Evolutionary conservation across 1,140 invertebrate species (phyloP), one percentile per base, ranked within the genome.

Genomic region (Ceratina calcarata): DNA sequence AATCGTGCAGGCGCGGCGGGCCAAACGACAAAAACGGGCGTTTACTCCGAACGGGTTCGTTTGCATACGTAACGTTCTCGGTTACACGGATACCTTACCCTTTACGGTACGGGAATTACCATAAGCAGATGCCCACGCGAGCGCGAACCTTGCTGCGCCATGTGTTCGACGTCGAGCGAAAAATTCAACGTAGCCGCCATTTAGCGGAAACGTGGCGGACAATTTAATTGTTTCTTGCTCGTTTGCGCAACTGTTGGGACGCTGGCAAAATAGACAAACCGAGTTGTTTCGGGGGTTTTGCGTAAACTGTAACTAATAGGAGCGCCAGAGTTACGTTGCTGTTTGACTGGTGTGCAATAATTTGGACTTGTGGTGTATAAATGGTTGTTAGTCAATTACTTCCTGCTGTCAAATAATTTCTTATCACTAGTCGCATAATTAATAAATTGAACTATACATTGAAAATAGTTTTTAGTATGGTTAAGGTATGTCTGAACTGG

Each of bases 51-150:
- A 68, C 74, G 74, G 65, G 58, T 68, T 60, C 74, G 69, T 76
- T 76, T 76, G 65, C 74, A 76, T 76, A 76, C 37, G 74, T 69
- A 76, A 76, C 74, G 67, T 67, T 49, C 27, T 55, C 45, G 55
- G 55, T 69, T 76, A 76, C 65, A 76, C 37, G 64, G n/a, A 68
- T 24, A 45, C 51, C 51, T 67, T 55, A 16, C 65, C 53, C 51
- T 45, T 51, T 18, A 45, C 37, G 37, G 3, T 10, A 45, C 37
- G 10, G 55, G 55, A 69, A 76, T 69, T 76, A 69, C 65, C 74
- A 60, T 49, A 69, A 69, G 67, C 67, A 69, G 49, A 20, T 51
- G 53, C 18, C 18, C n/a, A 10, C 20, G 57, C n/a, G 57, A 10
- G 49, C 3, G 18, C 66, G 64, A 16, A 2, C 66, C 22, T 16